These are phyloP conservation scores for Agrotis ipsilon DNA, from an alignment of 2,888 invertebrate genomes.

Conservation along the genomic window DNA sequence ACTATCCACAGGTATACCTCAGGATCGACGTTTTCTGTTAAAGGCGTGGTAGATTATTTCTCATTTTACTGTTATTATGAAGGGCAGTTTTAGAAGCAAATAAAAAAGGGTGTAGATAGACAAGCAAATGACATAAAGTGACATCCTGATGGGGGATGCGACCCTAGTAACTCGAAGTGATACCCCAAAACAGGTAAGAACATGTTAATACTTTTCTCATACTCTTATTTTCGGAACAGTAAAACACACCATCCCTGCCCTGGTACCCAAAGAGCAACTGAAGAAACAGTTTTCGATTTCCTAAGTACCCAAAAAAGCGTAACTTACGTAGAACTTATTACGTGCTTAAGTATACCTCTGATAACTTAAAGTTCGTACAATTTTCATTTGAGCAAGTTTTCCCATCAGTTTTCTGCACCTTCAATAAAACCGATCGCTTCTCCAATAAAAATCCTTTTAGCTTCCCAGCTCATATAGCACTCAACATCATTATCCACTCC, in stretches of 20 bases:
- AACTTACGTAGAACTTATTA: no score
- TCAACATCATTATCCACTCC: slow-evolving; percentile 64
- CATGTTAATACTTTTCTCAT: no score
- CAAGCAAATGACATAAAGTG: slow-evolving; percentile 26
- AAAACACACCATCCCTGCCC: no score
- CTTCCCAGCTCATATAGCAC: slow-evolving; percentile 56
- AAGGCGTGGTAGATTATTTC: background rate
- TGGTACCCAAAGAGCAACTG: no score
- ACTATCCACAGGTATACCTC: background rate
- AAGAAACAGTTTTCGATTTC: no score
- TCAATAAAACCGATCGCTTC: slow-evolving; percentile 33
- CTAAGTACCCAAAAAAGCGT: no score
- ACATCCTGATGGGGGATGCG: slow-evolving; percentile 28
- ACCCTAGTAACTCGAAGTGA: slow-evolving; percentile 17
- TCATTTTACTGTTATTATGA: background rate
- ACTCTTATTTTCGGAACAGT: background rate
- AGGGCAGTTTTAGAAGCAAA: background rate
- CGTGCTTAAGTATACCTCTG: background rate
- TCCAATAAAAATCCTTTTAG: slow-evolving; percentile 59
- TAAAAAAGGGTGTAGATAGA: background rate
- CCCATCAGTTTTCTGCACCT: slow-evolving; percentile 5
- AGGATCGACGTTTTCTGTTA: background rate
- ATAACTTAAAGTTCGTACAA: background rate
- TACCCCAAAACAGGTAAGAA: no score
- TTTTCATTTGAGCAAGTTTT: slow-evolving; percentile 3